Conservation (phyloP, 2,113 vertebrate species). For the Nipponia nippon region DNA sequence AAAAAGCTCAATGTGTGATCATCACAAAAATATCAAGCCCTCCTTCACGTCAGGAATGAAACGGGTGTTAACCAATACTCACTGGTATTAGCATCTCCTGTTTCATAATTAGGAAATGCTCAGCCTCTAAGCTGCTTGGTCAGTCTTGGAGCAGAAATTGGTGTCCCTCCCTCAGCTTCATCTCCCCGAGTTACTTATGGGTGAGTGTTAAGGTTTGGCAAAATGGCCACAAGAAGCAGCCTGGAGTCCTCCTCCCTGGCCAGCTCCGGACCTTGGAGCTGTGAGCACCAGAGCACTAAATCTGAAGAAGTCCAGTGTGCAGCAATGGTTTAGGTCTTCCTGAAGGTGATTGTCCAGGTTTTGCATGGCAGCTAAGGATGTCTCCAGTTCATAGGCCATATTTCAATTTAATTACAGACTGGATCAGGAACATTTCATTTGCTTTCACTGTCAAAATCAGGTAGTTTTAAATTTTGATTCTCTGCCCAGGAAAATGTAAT, state of each 20-base stretch:
- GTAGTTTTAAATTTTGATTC: neutral
- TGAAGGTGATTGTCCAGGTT: neutral
- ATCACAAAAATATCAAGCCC: neutral
- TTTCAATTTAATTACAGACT: neutral
- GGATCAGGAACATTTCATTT: neutral
- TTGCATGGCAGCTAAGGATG: neutral
- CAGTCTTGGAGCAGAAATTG: neutral
- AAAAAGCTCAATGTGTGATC: fast-evolving
- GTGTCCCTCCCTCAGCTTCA: neutral
- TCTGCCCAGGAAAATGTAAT: neutral
- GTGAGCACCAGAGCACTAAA: neutral
- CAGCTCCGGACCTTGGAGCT: neutral
- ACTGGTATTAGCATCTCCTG: neutral
- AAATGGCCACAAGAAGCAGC: neutral
- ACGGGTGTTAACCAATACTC: neutral
- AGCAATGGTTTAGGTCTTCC: neutral
- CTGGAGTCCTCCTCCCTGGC: neutral
- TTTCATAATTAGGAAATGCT: neutral
- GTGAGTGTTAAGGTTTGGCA: neutral
- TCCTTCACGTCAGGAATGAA: neutral
- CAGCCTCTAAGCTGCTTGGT: neutral
- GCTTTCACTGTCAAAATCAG: neutral
- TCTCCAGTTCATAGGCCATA: neutral
- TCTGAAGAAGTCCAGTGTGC: neutral
- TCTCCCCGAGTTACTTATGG: neutral